Base-by-base conservation (phyloP, 2,113 vertebrate species). In the Corydoras sp. region DNA sequence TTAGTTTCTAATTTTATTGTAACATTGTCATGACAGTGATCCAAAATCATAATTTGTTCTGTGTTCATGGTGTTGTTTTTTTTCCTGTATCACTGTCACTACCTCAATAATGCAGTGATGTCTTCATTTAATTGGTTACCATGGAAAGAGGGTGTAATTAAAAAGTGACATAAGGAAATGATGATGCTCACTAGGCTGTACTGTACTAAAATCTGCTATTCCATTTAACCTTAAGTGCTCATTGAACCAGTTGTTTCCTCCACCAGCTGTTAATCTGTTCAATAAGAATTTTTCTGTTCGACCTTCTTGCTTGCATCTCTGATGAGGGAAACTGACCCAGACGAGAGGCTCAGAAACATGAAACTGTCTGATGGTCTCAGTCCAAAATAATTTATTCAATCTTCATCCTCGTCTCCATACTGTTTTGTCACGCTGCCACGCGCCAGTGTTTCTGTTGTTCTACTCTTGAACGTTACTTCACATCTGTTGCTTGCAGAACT, bases 401-500 rank as follows among this genome's bases (percentile, higher is more conserved):
- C 54, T 53, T 58, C 50, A 65, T 50, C 15, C 55, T 48, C 51
- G 55, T 56, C 7, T 35, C 51, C 43, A 64, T 58, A 55, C 61
- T 58, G 14, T 24, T 71, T 74, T 71, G 62, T 64, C 65, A 74
- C 64, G 13, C 35, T 68, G 67, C 54, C 65, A 55, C 13, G 30
- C 65, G 62, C 55, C 53, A 72, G 29, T 32, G 5, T 67, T 67
- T 74, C 51, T 62, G 32, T 71, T 62, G 49, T 78, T 62, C 29
- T 63, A 3, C 14, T 63, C 76, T n/a, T 35, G 49, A 48, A 64
- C 66, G 62, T 70, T 64, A n/a, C 48, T 54, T 62, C 67, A 70
- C 76, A 71, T 71, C 71, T 77, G 67, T 71, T 74, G 54, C 64
- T 24, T 55, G 59, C 63, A 61, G 9, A 66, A 74, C 53, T 30